A percentile compares a stretch with the other conserved stretches of the same genome.
phyloP scores from a whole-genome alignment of 1,140 invertebrate species.

The Brachionus rubens region DNA sequence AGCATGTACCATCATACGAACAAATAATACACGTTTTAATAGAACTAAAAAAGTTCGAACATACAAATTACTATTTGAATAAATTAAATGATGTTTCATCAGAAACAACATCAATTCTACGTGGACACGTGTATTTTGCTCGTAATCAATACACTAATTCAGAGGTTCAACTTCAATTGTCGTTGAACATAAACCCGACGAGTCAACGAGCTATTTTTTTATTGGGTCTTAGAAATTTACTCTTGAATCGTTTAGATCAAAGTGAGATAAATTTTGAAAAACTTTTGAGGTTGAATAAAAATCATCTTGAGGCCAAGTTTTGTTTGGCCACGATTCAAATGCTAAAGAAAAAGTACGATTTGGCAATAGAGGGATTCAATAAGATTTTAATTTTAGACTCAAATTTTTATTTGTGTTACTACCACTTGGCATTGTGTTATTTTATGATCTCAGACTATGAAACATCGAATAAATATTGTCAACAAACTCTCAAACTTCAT shows the following conservation, averaged over 20 bases:
- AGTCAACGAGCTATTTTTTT: slow-evolving; percentile 18
- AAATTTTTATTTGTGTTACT: slow-evolving; percentile 22
- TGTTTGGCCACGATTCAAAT: slow-evolving; percentile 4
- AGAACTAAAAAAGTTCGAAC: slow-evolving; percentile 17
- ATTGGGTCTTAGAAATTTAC: slow-evolving; percentile 6
- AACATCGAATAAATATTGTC: not conserved
- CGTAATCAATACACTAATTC: slow-evolving; percentile 33
- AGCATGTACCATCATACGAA: slow-evolving; percentile 26
- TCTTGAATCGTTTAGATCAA: slow-evolving; percentile 14
- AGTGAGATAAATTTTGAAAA: slow-evolving; percentile 19
- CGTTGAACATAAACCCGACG: not conserved
- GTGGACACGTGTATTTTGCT: slow-evolving; percentile 26
- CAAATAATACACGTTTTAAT: slow-evolving; percentile 8
- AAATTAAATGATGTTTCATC: slow-evolving; percentile 13
- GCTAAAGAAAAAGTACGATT: slow-evolving; percentile 12
- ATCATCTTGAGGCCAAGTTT: slow-evolving; percentile 7
- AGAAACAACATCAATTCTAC: not conserved
- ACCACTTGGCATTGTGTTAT: slow-evolving; percentile 19
- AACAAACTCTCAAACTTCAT: not conserved
- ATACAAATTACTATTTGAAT: slow-evolving; percentile 15
- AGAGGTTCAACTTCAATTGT: slow-evolving; percentile 9
- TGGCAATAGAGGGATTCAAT: not conserved
- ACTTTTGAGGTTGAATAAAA: not conserved
- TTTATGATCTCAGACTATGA: slow-evolving; percentile 2
- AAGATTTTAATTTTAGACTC: not conserved